Evolutionary conservation across 2,888 invertebrate species (phyloP), one percentile per base, ranked within the genome.

Genomic region (Tenthredo livida): DNA sequence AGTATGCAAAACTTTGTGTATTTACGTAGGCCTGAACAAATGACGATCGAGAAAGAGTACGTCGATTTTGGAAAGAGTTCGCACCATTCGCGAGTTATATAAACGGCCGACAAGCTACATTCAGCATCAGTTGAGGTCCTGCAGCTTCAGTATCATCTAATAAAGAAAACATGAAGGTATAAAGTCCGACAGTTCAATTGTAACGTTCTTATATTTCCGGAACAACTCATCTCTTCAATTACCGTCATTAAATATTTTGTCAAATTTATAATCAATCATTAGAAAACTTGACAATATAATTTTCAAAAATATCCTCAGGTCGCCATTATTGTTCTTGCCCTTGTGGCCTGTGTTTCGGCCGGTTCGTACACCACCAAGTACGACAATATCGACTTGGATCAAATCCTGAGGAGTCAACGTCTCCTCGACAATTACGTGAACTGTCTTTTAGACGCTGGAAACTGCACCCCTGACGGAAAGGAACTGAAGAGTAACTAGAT

Each of bases 381-480:
- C 89, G 97, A 97, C 91, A 96, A 96, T 90, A 93, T 97, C 83
- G 94, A 97, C 91, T 85, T 97, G 85, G 95, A 97, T 78, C 95
- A 96, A 89, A 95, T 97, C 87, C 92, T 97, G 33, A 91, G 89
- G 6, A 97, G 95, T 92, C 95, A 96, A 37, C 94, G 96, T 47
- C 93, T 97, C 17, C 92, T 97, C 2, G 93, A 94, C 47, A 95
- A 95, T 65, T 96, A 97, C 89, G 93, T 96, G 72, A 95, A 96
- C 86, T 97, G 97, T 89, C 89, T 97, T 61, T 91, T 97, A 89
- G 95, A 95, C 0, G 93, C 93, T 85, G 96, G 95, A 15, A 95
- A 94, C 72, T 97, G 97, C 91, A 96, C 95, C 1, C 94, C 96
- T 15, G 97, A 97, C 89, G 97, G 95, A 86, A 95, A 95, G 89